phyloP scores from a whole-genome alignment of 2,113 vertebrate genomes.

The Mustela nigripes region DNA sequence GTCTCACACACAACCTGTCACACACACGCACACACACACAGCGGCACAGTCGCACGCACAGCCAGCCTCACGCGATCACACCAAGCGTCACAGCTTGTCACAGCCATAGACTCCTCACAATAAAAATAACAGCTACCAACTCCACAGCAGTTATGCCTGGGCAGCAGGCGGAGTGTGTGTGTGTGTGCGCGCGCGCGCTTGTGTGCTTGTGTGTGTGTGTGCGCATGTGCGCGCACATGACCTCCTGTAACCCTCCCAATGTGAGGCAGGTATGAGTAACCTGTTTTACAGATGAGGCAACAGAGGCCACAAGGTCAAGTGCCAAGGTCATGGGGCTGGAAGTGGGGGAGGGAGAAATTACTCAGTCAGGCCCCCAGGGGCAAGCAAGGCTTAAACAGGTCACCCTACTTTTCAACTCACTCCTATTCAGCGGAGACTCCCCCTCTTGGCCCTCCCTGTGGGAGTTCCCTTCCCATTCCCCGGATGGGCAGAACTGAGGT shows the following conservation, averaged over 20 bases:
- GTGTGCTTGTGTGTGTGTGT: fast-evolving
- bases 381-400: neutral
- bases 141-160: slow-evolving; percentile 59
- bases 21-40: slow-evolving; percentile 75
- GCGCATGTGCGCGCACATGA: neutral
- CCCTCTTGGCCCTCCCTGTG: neutral
- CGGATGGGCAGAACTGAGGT: neutral
- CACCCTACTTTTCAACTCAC: neutral
- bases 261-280: slow-evolving; percentile 13
- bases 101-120: slow-evolving; percentile 80
- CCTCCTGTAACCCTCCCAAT: slow-evolving; percentile 63
- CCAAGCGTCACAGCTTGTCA: slow-evolving; percentile 83
- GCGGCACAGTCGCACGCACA: slow-evolving; percentile 80
- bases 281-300: slow-evolving; percentile 69
- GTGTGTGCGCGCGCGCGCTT: fast-evolving
- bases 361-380: neutral
- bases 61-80: slow-evolving; percentile 82
- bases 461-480: slow-evolving; percentile 7
- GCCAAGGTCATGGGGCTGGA: slow-evolving; percentile 60
- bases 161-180: neutral
- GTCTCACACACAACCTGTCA: slow-evolving; percentile 84
- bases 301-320: slow-evolving; percentile 47
- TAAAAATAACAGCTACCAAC: slow-evolving; percentile 81
- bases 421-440: neutral
- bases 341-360: neutral